phyloP scores from a whole-genome alignment of 2,797 vertebrate species.

The Sternotherus odoratus region DNA sequence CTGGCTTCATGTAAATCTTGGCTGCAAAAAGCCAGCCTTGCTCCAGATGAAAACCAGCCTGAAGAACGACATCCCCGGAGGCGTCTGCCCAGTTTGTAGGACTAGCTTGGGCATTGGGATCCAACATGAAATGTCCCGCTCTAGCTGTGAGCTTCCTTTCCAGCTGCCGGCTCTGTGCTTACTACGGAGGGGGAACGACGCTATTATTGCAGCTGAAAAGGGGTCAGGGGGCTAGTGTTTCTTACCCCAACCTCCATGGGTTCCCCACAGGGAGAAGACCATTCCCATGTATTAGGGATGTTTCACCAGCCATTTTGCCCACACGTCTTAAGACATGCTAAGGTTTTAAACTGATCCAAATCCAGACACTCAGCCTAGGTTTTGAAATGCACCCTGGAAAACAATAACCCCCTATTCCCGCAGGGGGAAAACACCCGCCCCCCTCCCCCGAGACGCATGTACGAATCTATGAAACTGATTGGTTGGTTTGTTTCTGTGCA shows the following conservation, averaged over 20 bases:
- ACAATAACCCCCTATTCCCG: too few species aligned
- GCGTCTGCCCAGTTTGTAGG: rapidly evolving
- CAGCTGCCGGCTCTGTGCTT: rapidly evolving
- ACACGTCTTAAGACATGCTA: background rate
- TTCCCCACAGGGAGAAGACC: background rate
- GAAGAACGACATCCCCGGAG: background rate
- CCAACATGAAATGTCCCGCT: background rate
- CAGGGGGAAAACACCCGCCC: too few species aligned
- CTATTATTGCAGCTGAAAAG: background rate
- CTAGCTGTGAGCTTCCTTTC: background rate
- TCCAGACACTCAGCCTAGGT: background rate
- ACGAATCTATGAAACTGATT: background rate
- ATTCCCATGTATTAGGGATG: background rate
- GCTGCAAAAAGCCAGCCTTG: background rate
- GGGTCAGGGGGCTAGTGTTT: background rate
- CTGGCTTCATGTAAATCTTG: background rate
- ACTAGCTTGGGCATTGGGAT: background rate
- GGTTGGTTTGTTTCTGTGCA: background rate
- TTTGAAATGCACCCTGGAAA: background rate
- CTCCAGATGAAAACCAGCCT: background rate
- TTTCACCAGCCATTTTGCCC: background rate
- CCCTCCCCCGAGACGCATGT: background rate
- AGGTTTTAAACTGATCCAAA: background rate
- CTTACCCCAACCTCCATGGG: background rate
- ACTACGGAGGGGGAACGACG: background rate